phyloP scores from a whole-genome alignment of 2,888 invertebrate genomes.

The Drosophila hamatofila region DNA sequence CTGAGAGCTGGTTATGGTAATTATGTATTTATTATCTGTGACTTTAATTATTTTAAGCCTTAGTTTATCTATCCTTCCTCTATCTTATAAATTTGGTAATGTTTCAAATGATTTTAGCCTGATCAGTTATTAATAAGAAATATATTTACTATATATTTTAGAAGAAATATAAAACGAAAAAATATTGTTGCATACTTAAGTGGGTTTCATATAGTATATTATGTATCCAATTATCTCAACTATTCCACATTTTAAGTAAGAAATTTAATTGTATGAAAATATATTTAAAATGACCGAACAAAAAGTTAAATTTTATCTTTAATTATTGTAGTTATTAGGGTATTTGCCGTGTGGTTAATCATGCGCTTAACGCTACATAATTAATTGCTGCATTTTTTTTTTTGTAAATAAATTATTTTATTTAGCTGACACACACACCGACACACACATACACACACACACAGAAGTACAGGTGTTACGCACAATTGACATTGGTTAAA shows the following conservation, averaged over 20 bases:
- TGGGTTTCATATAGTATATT: background rate
- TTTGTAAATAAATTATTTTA: conserved; percentile 22
- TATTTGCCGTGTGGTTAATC: background rate
- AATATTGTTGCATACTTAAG: background rate
- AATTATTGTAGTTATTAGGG: conserved; percentile 8
- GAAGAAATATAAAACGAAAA: too few relatives aligned
- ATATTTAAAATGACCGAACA: background rate
- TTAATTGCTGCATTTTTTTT: conserved; percentile 37
- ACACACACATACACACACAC: conserved; percentile 17
- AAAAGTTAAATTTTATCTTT: background rate
- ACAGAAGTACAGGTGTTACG: conserved; percentile 21
- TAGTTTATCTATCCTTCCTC: too few relatives aligned
- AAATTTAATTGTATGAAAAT: background rate
- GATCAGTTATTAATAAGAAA: too few relatives aligned
- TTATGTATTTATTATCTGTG: too few relatives aligned
- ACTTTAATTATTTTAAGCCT: too few relatives aligned
- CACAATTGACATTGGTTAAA: conserved; percentile 55
- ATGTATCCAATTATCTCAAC: background rate
- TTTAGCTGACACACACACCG: conserved; percentile 33
- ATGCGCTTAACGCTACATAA: conserved; percentile 18
- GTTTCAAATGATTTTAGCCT: too few relatives aligned
- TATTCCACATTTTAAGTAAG: background rate
- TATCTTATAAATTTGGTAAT: too few relatives aligned
- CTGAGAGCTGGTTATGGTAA: too few relatives aligned
- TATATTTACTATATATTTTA: too few relatives aligned